These are phyloP conservation scores for Pseudorhiza aurosa DNA, from an alignment of 30 jellyfish, hydroid and myxozoan genomes.

Conservation along the genomic window DNA sequence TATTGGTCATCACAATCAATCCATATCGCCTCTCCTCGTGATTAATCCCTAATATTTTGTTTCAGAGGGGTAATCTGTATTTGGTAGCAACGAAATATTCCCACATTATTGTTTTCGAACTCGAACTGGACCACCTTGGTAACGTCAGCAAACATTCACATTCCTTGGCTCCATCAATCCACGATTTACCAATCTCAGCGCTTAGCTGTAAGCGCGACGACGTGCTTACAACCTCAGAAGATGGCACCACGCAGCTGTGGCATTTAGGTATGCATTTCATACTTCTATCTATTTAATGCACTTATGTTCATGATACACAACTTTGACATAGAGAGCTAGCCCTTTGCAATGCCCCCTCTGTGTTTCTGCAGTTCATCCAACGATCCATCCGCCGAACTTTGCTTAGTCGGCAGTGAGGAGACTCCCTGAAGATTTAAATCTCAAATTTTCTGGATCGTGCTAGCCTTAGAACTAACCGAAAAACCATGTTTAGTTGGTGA, in stretches of 20 bases:
- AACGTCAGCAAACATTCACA: slow-evolving; percentile 12
- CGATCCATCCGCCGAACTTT: too few relatives aligned
- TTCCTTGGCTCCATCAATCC: slow-evolving; percentile 23
- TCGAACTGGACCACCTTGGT: slow-evolving; percentile 1
- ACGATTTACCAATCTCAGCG: slow-evolving; percentile 31
- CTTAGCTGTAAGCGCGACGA: slow-evolving; percentile 26
- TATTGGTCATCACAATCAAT: too few relatives aligned
- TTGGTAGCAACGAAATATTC: slow-evolving; percentile 24
- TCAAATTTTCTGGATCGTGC: too few relatives aligned
- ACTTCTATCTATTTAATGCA: neutral
- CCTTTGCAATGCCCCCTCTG: too few relatives aligned
- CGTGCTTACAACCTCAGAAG: slow-evolving; percentile 10
- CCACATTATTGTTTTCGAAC: slow-evolving; percentile 14
- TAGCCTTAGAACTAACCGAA: too few relatives aligned
- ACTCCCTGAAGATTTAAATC: too few relatives aligned
- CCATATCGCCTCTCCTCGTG: too few relatives aligned
- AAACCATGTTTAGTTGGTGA: too few relatives aligned
- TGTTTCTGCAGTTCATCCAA: too few relatives aligned
- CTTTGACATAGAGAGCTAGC: too few relatives aligned
- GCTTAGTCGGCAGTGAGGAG: too few relatives aligned
- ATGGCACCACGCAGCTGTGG: slow-evolving; percentile 49
- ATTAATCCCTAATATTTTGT: neutral
- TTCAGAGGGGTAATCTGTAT: slow-evolving; percentile 14
- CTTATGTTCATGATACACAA: too few relatives aligned
- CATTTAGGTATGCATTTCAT: slow-evolving; percentile 16